Conservation (phyloP, 2,888 invertebrate genomes). For the Apodemia mormo region DNA sequence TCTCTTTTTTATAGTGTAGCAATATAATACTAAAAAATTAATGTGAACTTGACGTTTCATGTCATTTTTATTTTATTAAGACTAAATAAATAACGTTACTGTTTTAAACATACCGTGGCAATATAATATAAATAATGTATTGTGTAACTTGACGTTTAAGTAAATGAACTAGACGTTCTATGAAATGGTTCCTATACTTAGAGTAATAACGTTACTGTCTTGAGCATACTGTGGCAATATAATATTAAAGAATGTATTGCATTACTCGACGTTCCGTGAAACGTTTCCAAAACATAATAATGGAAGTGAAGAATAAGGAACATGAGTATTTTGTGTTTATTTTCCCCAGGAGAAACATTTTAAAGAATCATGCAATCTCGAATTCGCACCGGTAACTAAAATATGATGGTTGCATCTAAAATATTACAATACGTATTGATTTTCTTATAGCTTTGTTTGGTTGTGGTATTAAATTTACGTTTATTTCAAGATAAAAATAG, state of each 20-base stretch:
- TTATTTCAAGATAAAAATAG: neutral
- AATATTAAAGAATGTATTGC: neutral
- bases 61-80: too few species aligned
- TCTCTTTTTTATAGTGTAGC: too few species aligned
- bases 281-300: neutral
- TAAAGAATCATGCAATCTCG: slow-evolving; percentile 18
- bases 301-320: neutral
- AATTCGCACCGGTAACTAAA: slow-evolving; percentile 18
- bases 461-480: neutral
- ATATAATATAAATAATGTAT: too few species aligned
- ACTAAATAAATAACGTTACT: too few species aligned
- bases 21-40: too few species aligned
- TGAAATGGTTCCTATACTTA: neutral
- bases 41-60: too few species aligned
- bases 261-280: neutral
- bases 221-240: neutral
- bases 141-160: too few species aligned
- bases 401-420: slow-evolving; percentile 17
- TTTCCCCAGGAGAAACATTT: slow-evolving; percentile 22
- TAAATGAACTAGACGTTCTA: too few species aligned
- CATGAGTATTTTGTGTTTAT: slow-evolving; percentile 18
- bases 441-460: neutral
- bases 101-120: too few species aligned
- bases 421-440: slow-evolving; percentile 24
- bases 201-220: neutral